Conservation (phyloP, 2,797 vertebrate genomes). For the Takifugu rubripes region DNA sequence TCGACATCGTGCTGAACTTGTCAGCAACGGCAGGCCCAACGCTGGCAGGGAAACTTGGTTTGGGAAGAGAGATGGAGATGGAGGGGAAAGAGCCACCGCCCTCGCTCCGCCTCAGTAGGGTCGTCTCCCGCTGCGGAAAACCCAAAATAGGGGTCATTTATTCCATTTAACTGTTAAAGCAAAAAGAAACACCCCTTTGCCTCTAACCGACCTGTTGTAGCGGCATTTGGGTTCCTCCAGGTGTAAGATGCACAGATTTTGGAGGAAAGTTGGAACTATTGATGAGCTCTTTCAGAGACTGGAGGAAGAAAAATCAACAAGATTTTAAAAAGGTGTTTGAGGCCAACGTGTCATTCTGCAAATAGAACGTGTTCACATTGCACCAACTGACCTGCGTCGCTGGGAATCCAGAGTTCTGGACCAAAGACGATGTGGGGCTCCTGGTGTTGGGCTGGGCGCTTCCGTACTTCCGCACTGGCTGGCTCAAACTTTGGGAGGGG, state of each 20-base stretch:
- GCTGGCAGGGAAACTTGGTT: constrained; percentile 52
- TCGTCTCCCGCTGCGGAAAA: constrained; percentile 61
- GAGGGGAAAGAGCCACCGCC: constrained; percentile 45
- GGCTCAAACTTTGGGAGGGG: constrained; percentile 62
- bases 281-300: constrained; percentile 75
- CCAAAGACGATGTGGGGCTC: constrained; percentile 70
- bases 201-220: constrained; percentile 68
- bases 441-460: constrained; percentile 56
- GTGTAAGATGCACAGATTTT: constrained; percentile 68
- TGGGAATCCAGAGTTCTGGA: constrained; percentile 63
- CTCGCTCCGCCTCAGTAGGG: constrained; percentile 72
- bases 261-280: constrained; percentile 61
- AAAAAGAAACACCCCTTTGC: background rate
- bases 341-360: background rate
- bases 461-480: constrained; percentile 66
- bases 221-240: constrained; percentile 59
- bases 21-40: constrained; percentile 44
- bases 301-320: background rate
- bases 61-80: constrained; percentile 66
- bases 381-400: constrained; percentile 59
- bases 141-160: background rate
- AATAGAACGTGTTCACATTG: background rate
- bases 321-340: background rate
- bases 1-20: constrained; percentile 45
- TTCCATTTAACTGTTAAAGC: background rate